Evolutionary conservation across 1,140 invertebrate species (phyloP), one percentile per base, ranked within the genome.

Genomic region (Neodiprion lecontei): DNA sequence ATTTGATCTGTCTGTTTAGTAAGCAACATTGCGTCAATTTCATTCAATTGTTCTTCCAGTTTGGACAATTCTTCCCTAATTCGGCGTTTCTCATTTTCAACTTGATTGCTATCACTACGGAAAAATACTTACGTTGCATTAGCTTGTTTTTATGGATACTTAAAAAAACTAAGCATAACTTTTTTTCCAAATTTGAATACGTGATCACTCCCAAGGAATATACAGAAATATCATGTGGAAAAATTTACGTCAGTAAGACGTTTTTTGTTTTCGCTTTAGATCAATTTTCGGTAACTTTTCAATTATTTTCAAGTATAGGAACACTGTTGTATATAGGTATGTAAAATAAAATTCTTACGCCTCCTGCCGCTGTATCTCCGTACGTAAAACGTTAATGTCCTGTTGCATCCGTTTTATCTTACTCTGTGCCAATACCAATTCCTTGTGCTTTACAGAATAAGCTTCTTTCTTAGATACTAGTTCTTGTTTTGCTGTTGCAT

Each of bases 1-100:
- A 85, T 86, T 28, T 86, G 77, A 75, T 90, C 88, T 23, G 86
- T 89, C 79, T 86, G 76, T 10, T 86, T 85, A 7, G 90, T 89
- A 70, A 85, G 78, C 23, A 90, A 83, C 67, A 87, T 82, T 12
- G 89, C 87, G 69, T 89, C 84, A n/a, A 88, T 74, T 72, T 87
- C 85, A 48, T 86, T 83, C 10, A 89, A 53, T 75, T 84, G 82
- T 61, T 84, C 76, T 74, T 87, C 82, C 0, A 82, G 61, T 12
- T 79, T 72, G 67, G 66, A 73, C 1, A 86, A 71, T 5, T 82
- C 74, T 17, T 80, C 69, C 48, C 70, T 80, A 14, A 78, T 76
- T 73, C 81, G 69, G 21, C 81, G 78, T 50, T 73, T 80, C 48
- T 78, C 75, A 61, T 68, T 73, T 70, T 80, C 80, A 70, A 73